Evolutionary conservation across 2,113 vertebrate genomes (phyloP).

Genomic region (Sebastes schlegelii): DNA sequence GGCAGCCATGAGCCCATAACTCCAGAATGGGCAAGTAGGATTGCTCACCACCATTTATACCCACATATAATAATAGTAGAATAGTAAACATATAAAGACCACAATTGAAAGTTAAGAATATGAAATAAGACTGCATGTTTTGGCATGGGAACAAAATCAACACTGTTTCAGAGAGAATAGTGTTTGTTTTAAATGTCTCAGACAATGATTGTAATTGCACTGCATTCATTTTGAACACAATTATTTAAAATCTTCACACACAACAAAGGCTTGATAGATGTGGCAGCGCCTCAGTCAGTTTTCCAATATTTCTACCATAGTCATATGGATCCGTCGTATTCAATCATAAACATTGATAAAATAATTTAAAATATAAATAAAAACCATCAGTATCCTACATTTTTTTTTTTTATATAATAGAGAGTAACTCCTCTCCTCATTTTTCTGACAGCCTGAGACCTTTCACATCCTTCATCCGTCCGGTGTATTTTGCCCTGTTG

Average conservation of each 20-base stretch:
- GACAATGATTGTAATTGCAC: neutral
- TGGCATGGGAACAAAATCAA: neutral
- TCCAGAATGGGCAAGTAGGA: too few relatives aligned
- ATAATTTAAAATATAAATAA: constrained; percentile 9
- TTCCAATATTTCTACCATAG: neutral
- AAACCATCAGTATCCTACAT: neutral
- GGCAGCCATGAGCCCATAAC: too few relatives aligned
- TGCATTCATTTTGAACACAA: neutral
- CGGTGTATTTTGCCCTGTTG: constrained; percentile 62
- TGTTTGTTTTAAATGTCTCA: neutral
- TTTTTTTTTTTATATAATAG: neutral
- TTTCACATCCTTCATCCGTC: constrained; percentile 59
- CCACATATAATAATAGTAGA: neutral
- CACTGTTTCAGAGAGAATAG: neutral
- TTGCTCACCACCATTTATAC: neutral
- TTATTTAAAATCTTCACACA: neutral
- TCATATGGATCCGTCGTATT: constrained; percentile 20
- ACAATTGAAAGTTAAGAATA: neutral
- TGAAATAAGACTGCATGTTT: neutral
- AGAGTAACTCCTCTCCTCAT: constrained; percentile 4
- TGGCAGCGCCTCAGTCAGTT: neutral
- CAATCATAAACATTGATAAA: constrained; percentile 1
- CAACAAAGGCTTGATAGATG: neutral
- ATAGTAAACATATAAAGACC: too few relatives aligned
- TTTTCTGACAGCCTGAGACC: constrained; percentile 40